Evolutionary conservation across 2,797 vertebrate genomes (phyloP).

Genomic region (Spheniscus humboldti): DNA sequence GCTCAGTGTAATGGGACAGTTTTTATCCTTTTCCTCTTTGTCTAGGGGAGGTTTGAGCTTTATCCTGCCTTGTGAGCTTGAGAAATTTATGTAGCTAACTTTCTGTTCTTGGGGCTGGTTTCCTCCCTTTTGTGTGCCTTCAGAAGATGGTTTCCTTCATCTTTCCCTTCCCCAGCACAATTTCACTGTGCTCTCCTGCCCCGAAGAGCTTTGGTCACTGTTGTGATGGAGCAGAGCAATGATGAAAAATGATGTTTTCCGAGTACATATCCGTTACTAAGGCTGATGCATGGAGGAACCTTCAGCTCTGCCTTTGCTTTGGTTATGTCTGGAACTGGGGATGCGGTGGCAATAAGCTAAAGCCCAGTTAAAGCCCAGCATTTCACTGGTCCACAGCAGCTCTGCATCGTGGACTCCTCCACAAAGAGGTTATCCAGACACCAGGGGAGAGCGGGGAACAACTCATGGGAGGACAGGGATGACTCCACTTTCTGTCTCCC

Average conservation of each 20-base stretch:
- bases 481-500: background rate
- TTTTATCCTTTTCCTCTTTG: background rate
- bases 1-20: background rate
- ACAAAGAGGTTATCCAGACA: background rate
- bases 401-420: rapidly evolving
- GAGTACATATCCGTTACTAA: background rate
- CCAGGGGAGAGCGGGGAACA: background rate
- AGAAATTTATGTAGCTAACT: background rate
- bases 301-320: background rate
- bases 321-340: background rate
- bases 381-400: background rate
- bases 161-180: background rate
- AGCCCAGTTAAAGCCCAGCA: background rate
- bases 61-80: background rate
- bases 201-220: background rate
- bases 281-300: background rate
- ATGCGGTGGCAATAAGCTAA: background rate
- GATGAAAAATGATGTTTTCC: background rate
- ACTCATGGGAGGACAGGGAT: background rate
- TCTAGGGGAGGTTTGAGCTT: background rate
- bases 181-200: background rate
- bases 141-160: background rate
- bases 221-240: background rate
- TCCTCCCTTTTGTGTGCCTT: background rate
- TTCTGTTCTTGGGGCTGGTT: background rate